Evolutionary conservation across 2,113 vertebrate species (phyloP), one percentile per base, ranked within the genome.

Genomic region (Ailuropoda melanoleuca): DNA sequence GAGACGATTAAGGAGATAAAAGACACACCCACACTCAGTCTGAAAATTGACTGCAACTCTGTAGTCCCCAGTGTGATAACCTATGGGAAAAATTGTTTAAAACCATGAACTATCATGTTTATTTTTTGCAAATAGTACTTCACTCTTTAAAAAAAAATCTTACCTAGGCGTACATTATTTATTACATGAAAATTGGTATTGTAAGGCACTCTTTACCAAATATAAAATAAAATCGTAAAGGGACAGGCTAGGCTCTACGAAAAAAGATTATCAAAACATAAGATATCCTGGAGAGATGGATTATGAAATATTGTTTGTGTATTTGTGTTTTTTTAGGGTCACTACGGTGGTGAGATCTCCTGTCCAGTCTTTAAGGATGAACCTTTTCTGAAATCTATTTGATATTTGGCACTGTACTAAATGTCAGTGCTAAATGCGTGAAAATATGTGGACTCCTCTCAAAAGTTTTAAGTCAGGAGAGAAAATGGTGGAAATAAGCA

Each of bases 21-120:
- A 31, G 0, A 6, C 12, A 58, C 5, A 21, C 0, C 8, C 13
- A 24, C 23, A 7, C 7, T 24, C 11, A 60, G 2, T 48, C 1
- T 66, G 26, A 82, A 84, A 66, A 96, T 10, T n/a, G 21, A n/a
- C 26, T 46, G 7, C 18, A 86, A 9, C 3, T 29, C 14, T 82
- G 2, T 31, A 34, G 48, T 90, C 4, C 17, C 11, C 4, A n/a
- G n/a, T 37, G 37, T 7, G 34, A 66, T n/a, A 39, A 12, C 39
- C 0, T 13, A 17, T 37, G 24, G 26, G 3, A 11, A 66, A 17
- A 66, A 70, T 56, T 12, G 39, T 43, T 62, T 83, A 55, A 34
- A 62, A 23, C 19, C 19, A 62, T 34, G 60, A 9, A n/a, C 13
- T 43, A 2, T 50, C 14, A 9, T 75, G 29, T 75, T 60, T 68